Evolutionary conservation across 2,113 vertebrate species (phyloP), one percentile per base, ranked within the genome.

Genomic region (Pavo muticus): DNA sequence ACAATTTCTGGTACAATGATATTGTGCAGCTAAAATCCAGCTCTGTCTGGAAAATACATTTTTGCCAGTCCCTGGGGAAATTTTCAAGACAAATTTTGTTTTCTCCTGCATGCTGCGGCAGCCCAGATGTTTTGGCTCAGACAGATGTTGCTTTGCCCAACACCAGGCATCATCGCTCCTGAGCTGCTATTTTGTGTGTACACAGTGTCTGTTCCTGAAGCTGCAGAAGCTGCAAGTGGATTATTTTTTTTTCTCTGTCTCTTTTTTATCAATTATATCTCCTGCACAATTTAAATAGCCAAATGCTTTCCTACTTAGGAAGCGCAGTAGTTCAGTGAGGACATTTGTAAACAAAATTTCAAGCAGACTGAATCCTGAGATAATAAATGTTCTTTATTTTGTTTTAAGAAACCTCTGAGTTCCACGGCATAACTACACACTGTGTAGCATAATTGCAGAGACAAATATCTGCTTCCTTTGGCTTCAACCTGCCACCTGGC

Each of bases 101-200:
- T 67, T n/a, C 76, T 27, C 15, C 27, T 78, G 79, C 78, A 81
- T 39, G 37, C 57, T 78, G 70, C 6, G 17, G 40, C 54, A 42
- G 83, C 74, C 88, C 95, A 97, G 94, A 90, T 97, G 95, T 91
- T 95, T 91, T 69, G 64, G 57, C 76, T 93, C 82, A 72, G 69
- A 64, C 93, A 93, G 88, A 90, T 95, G 90, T 91, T 94, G 30
- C 79, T 84, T 86, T 94, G 48, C 79, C 70, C 88, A 78, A 32
- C 56, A 75, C n/a, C 76, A 95, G 76, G 57, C 93, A 90, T 88
- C 3, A 0, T 68, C 13, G 15, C 30, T 95, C 76, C 83, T 94
- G 83, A 93, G 90, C 85, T 93, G 72, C 85, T 91, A 25, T 84
- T 94, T 47, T 81, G 69, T 91, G 64, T 86, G 83, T 86, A 64